phyloP scores from a whole-genome alignment of 1,140 invertebrate genomes.

The Drosophila neocordata region DNA sequence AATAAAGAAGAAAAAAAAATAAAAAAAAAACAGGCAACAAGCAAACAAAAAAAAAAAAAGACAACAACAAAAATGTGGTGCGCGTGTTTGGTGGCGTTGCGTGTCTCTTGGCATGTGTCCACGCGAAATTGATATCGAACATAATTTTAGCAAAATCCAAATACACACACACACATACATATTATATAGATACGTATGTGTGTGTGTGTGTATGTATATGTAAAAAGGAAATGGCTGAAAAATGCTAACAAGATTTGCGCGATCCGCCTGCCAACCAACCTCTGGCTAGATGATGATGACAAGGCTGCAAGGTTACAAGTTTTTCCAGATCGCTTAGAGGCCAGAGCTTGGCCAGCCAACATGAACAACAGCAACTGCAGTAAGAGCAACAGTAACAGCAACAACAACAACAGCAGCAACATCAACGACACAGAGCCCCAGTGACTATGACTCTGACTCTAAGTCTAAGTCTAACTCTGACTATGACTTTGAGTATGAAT shows the following conservation, averaged over 20 bases:
- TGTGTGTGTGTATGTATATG: conserved; percentile 26
- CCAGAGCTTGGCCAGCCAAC: not conserved
- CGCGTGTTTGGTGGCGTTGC: conserved; percentile 80
- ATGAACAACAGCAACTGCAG: not conserved
- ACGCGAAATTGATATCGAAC: conserved; percentile 80
- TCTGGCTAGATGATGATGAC: conserved; percentile 64
- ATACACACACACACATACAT: conserved; percentile 39
- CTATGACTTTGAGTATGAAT: conserved; percentile 24
- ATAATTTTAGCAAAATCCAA: conserved; percentile 65
- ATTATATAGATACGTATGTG: not conserved
- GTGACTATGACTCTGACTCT: conserved; percentile 34
- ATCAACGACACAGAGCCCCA: conserved; percentile 50
- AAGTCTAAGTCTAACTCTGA: conserved; percentile 13
- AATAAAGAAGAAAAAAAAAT: too few species aligned
- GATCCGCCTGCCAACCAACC: conserved; percentile 54
- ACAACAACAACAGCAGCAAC: conserved; percentile 1
- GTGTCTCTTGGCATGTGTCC: conserved; percentile 79
- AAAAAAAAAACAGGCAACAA: not conserved
- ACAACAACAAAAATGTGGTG: conserved; percentile 54
- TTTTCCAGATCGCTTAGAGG: conserved; percentile 67
- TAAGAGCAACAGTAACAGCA: not conserved
- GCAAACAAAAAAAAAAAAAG: not conserved
- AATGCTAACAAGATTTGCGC: conserved; percentile 80
- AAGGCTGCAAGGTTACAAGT: conserved; percentile 80
- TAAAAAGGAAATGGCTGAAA: conserved; percentile 76